Conservation (phyloP, 2,113 vertebrate genomes). For the Saguinus midas region DNA sequence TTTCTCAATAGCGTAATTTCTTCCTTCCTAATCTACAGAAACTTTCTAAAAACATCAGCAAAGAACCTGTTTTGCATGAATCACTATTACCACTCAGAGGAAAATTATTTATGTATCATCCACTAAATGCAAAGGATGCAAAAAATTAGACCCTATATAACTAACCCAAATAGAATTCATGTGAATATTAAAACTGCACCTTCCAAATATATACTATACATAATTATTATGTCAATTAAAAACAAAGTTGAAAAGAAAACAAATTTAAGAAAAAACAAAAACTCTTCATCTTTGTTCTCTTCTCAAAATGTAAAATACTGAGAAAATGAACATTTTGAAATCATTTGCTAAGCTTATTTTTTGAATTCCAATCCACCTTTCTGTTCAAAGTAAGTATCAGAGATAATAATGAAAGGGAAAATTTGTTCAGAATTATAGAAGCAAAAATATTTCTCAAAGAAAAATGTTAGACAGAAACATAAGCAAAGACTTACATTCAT, state of each 20-base stretch:
- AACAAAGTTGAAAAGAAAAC: not conserved
- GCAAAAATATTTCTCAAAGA: not conserved
- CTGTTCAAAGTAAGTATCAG: not conserved
- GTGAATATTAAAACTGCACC: not conserved
- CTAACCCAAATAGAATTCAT: not conserved
- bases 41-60: not conserved
- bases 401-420: not conserved
- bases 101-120: not conserved
- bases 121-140: not conserved
- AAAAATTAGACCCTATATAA: not conserved
- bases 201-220: not conserved
- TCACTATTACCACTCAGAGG: not conserved
- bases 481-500: not conserved
- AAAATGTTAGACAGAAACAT: not conserved
- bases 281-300: not conserved
- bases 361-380: not conserved
- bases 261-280: not conserved
- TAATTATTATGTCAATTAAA: not conserved
- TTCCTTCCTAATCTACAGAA: not conserved
- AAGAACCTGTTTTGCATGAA: not conserved
- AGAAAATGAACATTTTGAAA: not conserved
- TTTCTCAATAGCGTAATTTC: not conserved
- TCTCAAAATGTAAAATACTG: not conserved
- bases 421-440: not conserved
- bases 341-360: not conserved